These are phyloP conservation scores for Chloroceryle inda DNA, from an alignment of 2,797 vertebrate species.

Conservation along the genomic window DNA sequence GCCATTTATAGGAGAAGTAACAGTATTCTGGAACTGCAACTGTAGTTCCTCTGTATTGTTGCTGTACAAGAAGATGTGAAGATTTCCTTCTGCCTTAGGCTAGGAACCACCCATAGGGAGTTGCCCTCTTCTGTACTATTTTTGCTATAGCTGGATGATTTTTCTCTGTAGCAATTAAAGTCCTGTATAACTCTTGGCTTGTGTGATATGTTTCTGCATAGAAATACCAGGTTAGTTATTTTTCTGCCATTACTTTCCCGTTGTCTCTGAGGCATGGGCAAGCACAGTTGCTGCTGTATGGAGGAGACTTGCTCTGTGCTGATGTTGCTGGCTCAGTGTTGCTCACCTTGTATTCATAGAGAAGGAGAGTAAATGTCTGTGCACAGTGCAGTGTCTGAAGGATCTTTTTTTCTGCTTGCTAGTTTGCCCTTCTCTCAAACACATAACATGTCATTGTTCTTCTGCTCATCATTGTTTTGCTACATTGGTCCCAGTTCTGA, in stretches of 20 bases:
- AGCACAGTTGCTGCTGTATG: background rate
- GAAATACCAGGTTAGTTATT: background rate
- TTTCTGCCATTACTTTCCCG: background rate
- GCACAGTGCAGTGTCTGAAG: background rate
- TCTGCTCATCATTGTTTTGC: background rate
- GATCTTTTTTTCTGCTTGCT: background rate
- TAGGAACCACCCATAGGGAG: slow-evolving; percentile 5
- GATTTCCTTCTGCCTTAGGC: background rate
- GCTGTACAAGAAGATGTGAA: background rate
- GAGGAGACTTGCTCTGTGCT: background rate
- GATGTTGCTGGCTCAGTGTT: background rate
- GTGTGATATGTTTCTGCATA: background rate
- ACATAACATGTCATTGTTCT: fast-evolving
- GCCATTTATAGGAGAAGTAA: background rate
- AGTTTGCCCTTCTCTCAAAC: background rate
- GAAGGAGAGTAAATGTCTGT: background rate
- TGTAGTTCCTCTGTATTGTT: background rate
- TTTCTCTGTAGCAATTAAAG: background rate
- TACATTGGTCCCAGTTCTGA: background rate
- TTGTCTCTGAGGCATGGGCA: background rate
- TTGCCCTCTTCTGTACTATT: slow-evolving; percentile 24
- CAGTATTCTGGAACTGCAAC: background rate
- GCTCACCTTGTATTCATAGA: background rate
- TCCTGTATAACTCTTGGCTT: background rate
- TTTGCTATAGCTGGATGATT: slow-evolving; percentile 27